A percentile compares a stretch with the other conserved stretches of the same genome.
phyloP scores from a whole-genome alignment of 2,113 vertebrate genomes.

The Saguinus midas region DNA sequence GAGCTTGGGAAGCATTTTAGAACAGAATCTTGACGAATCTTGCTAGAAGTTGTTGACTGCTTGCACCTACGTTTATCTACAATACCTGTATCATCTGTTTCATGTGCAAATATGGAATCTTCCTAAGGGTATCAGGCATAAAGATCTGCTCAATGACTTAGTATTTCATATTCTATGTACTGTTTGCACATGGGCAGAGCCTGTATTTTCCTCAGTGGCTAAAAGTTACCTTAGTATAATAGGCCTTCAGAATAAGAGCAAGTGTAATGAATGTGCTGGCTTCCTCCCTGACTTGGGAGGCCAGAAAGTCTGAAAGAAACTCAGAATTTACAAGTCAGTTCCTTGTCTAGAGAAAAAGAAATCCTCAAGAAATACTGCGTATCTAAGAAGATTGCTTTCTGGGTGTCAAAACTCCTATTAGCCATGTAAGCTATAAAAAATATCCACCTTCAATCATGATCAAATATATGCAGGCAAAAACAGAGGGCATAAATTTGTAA shows the following conservation, averaged over 20 bases:
- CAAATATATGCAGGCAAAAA: constrained; percentile 2
- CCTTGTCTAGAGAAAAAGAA: not conserved
- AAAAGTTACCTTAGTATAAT: not conserved
- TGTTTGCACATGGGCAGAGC: not conserved
- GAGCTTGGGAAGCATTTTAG: not conserved
- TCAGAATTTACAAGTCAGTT: not conserved
- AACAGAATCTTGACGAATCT: not conserved
- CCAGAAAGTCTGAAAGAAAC: not conserved
- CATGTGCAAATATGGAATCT: not conserved
- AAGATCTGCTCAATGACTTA: not conserved
- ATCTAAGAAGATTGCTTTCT: not conserved
- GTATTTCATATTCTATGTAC: not conserved
- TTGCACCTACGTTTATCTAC: not conserved
- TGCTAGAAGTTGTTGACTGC: not conserved
- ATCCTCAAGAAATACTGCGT: not conserved
- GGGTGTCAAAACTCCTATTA: not conserved
- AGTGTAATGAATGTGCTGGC: not conserved
- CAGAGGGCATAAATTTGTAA: not conserved
- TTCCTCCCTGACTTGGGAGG: not conserved
- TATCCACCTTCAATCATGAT: not conserved
- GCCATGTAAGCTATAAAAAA: not conserved
- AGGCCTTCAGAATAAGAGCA: not conserved
- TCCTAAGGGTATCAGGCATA: not conserved
- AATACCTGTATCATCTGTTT: not conserved
- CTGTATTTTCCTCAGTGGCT: not conserved